These are phyloP conservation scores for Zenarchopterus dispar DNA, from an alignment of 2,797 vertebrate genomes.

Conservation along the genomic window DNA sequence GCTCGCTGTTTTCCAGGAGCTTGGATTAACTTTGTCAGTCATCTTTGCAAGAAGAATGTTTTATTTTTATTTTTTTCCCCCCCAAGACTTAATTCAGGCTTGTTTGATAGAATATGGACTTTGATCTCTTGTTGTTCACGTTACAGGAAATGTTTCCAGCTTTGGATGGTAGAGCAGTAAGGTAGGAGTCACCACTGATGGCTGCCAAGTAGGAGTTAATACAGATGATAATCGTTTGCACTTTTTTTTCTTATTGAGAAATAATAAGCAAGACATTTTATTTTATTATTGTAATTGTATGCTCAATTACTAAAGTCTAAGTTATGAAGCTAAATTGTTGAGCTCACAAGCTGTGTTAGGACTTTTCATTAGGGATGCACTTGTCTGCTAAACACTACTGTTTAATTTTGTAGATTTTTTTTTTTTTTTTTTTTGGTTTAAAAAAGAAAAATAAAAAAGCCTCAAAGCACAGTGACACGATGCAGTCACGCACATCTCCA, in stretches of 20 bases:
- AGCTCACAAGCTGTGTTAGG: neutral
- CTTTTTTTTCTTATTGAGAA: conserved; percentile 16
- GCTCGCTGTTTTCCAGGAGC: conserved; percentile 28
- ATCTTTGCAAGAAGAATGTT: conserved; percentile 36
- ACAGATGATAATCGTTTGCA: neutral
- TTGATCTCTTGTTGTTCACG: conserved; percentile 58
- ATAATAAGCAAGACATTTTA: conserved; percentile 22
- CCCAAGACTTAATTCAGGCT: conserved; percentile 37
- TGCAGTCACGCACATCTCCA: neutral
- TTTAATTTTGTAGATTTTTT: neutral
- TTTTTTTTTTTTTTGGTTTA: neutral
- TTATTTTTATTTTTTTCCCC: conserved; percentile 65
- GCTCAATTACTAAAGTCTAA: conserved; percentile 6
- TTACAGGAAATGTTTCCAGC: conserved; percentile 52
- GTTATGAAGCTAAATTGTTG: neutral
- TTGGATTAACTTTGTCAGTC: conserved; percentile 26
- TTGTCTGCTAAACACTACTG: neutral
- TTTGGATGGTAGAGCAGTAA: conserved; percentile 53
- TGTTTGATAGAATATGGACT: conserved; percentile 60
- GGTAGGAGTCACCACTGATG: conserved; percentile 38
- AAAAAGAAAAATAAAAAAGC: neutral
- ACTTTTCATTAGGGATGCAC: neutral
- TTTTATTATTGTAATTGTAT: conserved; percentile 1
- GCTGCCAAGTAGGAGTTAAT: neutral
- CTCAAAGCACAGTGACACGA: neutral